Conservation (phyloP, 1,140 invertebrate genomes). For the Nylanderia fulva region DNA sequence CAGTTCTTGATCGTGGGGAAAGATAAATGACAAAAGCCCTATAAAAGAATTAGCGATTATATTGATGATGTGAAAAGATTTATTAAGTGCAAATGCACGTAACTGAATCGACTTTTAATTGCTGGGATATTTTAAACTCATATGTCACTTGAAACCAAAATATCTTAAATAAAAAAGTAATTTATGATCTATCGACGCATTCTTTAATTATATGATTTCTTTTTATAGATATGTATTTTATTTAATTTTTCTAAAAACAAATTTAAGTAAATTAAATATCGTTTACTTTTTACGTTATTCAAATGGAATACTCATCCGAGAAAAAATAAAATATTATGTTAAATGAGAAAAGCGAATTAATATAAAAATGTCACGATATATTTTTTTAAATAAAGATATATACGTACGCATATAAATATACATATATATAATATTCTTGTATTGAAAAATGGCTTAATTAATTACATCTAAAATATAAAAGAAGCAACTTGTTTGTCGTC, state of each 20-base stretch:
- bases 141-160: too few species aligned
- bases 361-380: not conserved
- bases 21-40: not conserved
- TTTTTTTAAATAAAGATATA: conserved; percentile 5
- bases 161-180: too few species aligned
- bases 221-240: too few species aligned
- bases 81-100: not conserved
- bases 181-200: too few species aligned
- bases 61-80: not conserved
- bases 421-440: not conserved
- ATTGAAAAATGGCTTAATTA: not conserved
- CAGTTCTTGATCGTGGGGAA: not conserved
- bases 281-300: too few species aligned
- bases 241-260: too few species aligned
- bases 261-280: too few species aligned
- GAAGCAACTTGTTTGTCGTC: not conserved
- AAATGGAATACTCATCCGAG: too few species aligned
- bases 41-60: not conserved
- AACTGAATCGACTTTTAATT: not conserved
- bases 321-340: not conserved
- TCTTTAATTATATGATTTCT: too few species aligned
- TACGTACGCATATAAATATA: not conserved
- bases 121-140: too few species aligned
- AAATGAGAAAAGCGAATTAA: not conserved
- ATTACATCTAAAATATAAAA: not conserved